These are phyloP conservation scores for Oceanodroma tethys DNA, from an alignment of 2,113 vertebrate species.

Conservation along the genomic window DNA sequence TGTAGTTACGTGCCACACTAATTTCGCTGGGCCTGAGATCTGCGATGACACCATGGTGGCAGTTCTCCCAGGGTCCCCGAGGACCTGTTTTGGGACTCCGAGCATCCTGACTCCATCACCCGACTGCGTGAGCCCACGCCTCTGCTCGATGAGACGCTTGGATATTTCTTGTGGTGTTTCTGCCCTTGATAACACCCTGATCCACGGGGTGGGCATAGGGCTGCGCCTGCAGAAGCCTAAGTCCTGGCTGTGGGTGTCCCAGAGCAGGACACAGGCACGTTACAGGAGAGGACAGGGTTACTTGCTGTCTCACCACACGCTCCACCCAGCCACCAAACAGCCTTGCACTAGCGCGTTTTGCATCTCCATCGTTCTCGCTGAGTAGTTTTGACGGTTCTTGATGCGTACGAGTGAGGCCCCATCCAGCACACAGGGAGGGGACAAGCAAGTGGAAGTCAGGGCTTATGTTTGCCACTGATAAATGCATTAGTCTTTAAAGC, in stretches of 20 bases:
- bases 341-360: background rate
- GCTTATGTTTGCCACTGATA: constrained; percentile 68
- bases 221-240: background rate
- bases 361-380: background rate
- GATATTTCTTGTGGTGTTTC: too few species aligned
- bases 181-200: background rate
- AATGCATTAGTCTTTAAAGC: constrained; percentile 62
- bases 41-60: accelerated
- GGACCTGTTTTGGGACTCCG: background rate
- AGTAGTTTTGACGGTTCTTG: background rate
- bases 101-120: background rate
- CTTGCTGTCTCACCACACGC: background rate
- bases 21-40: background rate
- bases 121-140: accelerated
- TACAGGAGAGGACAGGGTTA: background rate
- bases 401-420: background rate
- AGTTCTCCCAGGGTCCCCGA: background rate
- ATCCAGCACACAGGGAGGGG: background rate
- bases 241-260: background rate
- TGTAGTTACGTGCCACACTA: accelerated
- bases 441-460: constrained; percentile 3
- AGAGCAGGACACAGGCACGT: accelerated
- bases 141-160: accelerated
- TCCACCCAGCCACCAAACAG: background rate
- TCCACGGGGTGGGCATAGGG: accelerated